Evolutionary conservation across 1,140 invertebrate genomes (phyloP).

Genomic region (Globodera rostochiensis): DNA sequence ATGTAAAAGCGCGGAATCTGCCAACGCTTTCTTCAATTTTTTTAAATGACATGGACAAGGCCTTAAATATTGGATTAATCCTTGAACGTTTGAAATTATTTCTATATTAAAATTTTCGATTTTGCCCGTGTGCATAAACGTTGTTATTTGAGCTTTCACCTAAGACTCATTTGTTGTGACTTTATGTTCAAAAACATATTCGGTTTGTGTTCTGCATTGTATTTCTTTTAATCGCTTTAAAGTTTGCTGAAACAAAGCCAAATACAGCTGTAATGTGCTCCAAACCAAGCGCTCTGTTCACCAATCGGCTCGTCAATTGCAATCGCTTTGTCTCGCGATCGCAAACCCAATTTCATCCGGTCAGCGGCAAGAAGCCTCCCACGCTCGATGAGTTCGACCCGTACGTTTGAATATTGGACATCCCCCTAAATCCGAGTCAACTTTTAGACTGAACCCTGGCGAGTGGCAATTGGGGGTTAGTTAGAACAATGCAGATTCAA

Average conservation of each 20-base stretch:
- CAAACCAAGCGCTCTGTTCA: background rate
- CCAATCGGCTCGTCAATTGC: background rate
- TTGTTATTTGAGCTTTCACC: no score
- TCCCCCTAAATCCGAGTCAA: background rate
- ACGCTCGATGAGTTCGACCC: slow-evolving; percentile 61
- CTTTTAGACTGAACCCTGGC: slow-evolving; percentile 53
- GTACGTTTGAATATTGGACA: background rate
- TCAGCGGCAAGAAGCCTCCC: slow-evolving; percentile 52
- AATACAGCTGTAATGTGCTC: background rate
- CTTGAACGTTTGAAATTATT: no score
- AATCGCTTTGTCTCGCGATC: background rate
- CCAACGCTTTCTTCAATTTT: slow-evolving; percentile 29
- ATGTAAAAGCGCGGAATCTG: slow-evolving; percentile 26
- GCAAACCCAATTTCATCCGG: slow-evolving; percentile 23
- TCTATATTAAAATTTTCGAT: no score
- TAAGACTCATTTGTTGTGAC: no score
- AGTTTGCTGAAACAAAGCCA: no score
- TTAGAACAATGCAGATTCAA: no score
- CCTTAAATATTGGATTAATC: no score
- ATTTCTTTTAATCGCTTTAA: no score
- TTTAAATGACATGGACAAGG: slow-evolving; percentile 20
- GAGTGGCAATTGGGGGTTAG: slow-evolving; percentile 60
- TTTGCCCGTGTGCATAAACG: no score
- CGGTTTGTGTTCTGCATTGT: no score
- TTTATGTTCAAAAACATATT: no score